Conservation (phyloP, 2,888 invertebrate species). For the Drosophila greeni region DNA sequence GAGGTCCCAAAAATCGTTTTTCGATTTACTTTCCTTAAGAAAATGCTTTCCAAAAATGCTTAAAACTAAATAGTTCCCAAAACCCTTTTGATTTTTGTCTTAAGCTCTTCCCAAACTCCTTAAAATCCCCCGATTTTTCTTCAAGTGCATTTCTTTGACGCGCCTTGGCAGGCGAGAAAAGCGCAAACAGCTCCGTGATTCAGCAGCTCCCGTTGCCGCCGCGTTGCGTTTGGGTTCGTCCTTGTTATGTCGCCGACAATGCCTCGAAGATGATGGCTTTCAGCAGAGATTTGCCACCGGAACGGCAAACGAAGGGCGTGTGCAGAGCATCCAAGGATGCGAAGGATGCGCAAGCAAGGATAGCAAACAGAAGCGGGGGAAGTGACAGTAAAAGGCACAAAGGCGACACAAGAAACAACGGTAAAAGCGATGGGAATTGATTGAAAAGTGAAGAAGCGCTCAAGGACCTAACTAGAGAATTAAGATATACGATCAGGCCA, state of each 20-base stretch:
- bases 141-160: constrained; percentile 6
- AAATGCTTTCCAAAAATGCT: too few species aligned
- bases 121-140: not conserved
- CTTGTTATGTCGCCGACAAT: constrained; percentile 71
- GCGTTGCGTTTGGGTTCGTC: constrained; percentile 43
- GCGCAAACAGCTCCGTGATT: constrained; percentile 59
- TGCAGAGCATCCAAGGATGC: constrained; percentile 1
- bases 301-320: constrained; percentile 13
- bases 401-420: constrained; percentile 53
- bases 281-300: constrained; percentile 63
- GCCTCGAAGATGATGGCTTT: constrained; percentile 70
- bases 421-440: constrained; percentile 70
- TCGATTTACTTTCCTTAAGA: too few species aligned
- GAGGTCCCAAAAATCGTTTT: too few species aligned
- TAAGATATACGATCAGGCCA: constrained; percentile 40
- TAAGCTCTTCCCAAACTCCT: too few species aligned
- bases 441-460: constrained; percentile 61
- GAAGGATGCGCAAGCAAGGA: not conserved
- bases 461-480: constrained; percentile 57
- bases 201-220: constrained; percentile 25
- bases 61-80: not conserved
- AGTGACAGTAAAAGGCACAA: constrained; percentile 62
- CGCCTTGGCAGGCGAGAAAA: constrained; percentile 45
- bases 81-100: not conserved
- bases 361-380: not conserved